A percentile compares a stretch with the other conserved stretches of the same genome.
Evolutionary conservation across 2,113 vertebrate species (phyloP).

Genomic region (Aldabrachelys gigantea): DNA sequence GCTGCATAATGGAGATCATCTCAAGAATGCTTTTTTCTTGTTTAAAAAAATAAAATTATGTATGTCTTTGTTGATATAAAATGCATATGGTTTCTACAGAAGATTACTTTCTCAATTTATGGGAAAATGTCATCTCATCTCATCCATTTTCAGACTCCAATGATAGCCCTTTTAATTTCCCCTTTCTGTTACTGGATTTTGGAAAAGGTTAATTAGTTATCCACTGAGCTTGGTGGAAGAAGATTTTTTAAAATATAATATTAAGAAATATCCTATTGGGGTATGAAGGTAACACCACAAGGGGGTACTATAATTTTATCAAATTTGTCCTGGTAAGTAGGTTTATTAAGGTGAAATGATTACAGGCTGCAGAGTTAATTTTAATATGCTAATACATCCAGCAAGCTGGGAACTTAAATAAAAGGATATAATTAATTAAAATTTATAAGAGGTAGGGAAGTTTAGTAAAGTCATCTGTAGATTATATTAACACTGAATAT

Average conservation of each 20-base stretch:
- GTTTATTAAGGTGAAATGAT: slow-evolving; percentile 79
- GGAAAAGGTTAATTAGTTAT: slow-evolving; percentile 79
- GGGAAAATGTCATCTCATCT: slow-evolving; percentile 29
- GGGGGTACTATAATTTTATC: slow-evolving; percentile 80
- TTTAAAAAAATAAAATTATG: not conserved
- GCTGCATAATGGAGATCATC: not conserved
- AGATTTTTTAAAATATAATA: slow-evolving; percentile 62
- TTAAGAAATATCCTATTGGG: slow-evolving; percentile 65
- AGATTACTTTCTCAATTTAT: slow-evolving; percentile 23
- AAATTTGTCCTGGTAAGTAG: slow-evolving; percentile 77
- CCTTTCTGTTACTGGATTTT: slow-evolving; percentile 67
- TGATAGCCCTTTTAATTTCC: slow-evolving; percentile 57
- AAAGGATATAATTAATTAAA: slow-evolving; percentile 79
- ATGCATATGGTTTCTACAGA: not conserved
- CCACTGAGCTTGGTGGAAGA: slow-evolving; percentile 62
- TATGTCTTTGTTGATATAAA: not conserved
- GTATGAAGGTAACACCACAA: slow-evolving; percentile 80
- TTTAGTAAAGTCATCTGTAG: slow-evolving; percentile 76
- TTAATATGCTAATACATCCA: slow-evolving; percentile 80
- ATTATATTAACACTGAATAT: slow-evolving; percentile 60
- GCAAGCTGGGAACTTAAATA: slow-evolving; percentile 79
- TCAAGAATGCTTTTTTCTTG: not conserved
- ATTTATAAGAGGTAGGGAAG: slow-evolving; percentile 72
- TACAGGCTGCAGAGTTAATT: slow-evolving; percentile 81
- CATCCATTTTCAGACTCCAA: slow-evolving; percentile 30